Conservation (phyloP, 2,888 invertebrate species). For the Cephus pygmeus region DNA sequence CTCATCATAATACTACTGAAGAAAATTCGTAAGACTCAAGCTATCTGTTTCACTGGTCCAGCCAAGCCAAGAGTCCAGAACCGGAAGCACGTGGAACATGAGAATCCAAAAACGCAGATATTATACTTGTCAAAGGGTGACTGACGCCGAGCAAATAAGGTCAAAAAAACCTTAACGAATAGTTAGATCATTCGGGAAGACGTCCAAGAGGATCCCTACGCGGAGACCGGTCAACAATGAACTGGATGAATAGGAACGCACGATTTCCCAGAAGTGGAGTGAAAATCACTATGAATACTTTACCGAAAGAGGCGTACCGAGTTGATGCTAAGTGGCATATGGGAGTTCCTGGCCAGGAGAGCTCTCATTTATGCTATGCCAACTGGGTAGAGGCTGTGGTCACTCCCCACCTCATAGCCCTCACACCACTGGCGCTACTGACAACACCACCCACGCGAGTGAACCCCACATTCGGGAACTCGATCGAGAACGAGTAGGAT, state of each 20-base stretch:
- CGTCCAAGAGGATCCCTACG: neutral
- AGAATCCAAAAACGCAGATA: neutral
- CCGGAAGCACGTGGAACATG: neutral
- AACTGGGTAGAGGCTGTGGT: constrained; percentile 28
- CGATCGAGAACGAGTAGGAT: neutral
- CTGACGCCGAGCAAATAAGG: neutral
- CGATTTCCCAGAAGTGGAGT: neutral
- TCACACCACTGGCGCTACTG: neutral
- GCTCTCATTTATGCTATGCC: constrained; percentile 60
- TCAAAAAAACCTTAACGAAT: neutral
- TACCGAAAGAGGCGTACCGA: constrained; percentile 6
- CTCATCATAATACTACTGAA: neutral
- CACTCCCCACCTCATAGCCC: neutral
- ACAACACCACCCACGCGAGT: constrained; percentile 15
- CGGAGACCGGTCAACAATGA: neutral
- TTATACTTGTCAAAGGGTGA: neutral
- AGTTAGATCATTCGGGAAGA: neutral
- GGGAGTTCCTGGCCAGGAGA: constrained; percentile 52
- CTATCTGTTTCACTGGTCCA: neutral
- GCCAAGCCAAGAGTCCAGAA: neutral
- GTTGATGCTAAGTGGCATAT: constrained; percentile 52
- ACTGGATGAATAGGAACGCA: neutral
- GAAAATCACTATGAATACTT: neutral
- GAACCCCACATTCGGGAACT: neutral
- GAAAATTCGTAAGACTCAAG: neutral